Conservation (phyloP, 2,113 vertebrate genomes). For the Burhinus oedicnemus region DNA sequence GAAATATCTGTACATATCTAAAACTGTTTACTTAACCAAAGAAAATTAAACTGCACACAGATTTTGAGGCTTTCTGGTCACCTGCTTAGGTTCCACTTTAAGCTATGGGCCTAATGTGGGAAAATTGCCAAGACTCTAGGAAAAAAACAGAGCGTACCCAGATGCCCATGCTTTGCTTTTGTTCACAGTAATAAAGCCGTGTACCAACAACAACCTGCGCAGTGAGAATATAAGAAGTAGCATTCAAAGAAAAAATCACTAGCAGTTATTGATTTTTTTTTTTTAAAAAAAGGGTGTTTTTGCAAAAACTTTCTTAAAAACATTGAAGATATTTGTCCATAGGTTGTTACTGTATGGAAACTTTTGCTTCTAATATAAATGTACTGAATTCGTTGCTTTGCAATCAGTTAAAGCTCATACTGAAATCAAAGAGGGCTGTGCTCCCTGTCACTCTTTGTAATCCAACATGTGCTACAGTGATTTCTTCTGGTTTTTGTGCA, state of each 20-base stretch:
- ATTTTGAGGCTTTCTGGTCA: not conserved
- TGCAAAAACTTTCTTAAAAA: not conserved
- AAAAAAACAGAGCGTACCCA: not conserved
- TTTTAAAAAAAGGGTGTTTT: accelerated
- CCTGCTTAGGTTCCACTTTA: not conserved
- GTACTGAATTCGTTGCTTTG: not conserved
- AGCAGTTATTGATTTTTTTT: not conserved
- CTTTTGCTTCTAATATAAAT: not conserved
- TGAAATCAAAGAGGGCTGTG: not conserved
- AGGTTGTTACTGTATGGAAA: not conserved
- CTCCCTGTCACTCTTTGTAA: not conserved
- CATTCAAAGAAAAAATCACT: not conserved
- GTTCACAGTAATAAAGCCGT: not conserved
- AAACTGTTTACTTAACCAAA: not conserved
- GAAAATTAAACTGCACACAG: not conserved
- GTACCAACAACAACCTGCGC: not conserved
- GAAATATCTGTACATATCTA: not conserved
- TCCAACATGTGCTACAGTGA: not conserved
- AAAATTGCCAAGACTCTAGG: not conserved
- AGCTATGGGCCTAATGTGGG: not conserved
- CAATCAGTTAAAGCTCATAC: not conserved
- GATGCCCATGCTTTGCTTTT: not conserved
- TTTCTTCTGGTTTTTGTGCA: not conserved
- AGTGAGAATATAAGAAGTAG: not conserved
- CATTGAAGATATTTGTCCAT: not conserved